Base-by-base conservation (phyloP, 2,113 vertebrate genomes). In the Daubentonia madagascariensis region DNA sequence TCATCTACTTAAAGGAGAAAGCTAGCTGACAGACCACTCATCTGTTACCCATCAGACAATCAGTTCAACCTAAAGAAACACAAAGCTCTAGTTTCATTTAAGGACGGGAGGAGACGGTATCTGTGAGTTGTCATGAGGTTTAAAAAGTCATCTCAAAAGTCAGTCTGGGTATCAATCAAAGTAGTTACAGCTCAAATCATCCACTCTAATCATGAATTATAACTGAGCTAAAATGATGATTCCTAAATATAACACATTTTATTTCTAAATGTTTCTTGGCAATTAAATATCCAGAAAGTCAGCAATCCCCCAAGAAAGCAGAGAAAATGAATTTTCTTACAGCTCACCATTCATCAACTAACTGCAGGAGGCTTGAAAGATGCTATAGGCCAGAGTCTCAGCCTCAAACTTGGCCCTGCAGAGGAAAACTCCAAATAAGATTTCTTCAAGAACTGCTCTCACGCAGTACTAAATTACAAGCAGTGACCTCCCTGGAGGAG, bases 281-380 rank as follows among this genome's bases (percentile, higher is more conserved):
- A 98, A 97, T 94, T 96, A 96, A 93, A 67, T 86, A 94, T 79
- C 83, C 76, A 91, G 81, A 94, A 97, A 96, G 85, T 81, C 92
- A 96, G 88, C 76, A 88, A 86, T 90, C 23, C 68, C 85, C 86
- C 43, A 86, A 95, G 80, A 97, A 97, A 52, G 84, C 61, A 65
- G 87, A 96, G 88, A 94, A 97, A 96, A 92, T 79, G 90, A 95
- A 92, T 86, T 85, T 91, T 72, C 73, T 95, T 40, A 78, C 52
- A 96, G 87, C 72, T 95, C 85, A 80, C 85, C 65, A 92, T 92
- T 93, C 70, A 91, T 95, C 92, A 95, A 52, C 52, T 75, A 95
- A 52, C 52, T 75, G 78, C 79, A 90, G 95, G 87, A 89, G 50
- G 88, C 61, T 68, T 43, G 8, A 57, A 94, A 94, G 67, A 93